phyloP scores from a whole-genome alignment of 2,113 vertebrate genomes.

The Desmodus rotundus region DNA sequence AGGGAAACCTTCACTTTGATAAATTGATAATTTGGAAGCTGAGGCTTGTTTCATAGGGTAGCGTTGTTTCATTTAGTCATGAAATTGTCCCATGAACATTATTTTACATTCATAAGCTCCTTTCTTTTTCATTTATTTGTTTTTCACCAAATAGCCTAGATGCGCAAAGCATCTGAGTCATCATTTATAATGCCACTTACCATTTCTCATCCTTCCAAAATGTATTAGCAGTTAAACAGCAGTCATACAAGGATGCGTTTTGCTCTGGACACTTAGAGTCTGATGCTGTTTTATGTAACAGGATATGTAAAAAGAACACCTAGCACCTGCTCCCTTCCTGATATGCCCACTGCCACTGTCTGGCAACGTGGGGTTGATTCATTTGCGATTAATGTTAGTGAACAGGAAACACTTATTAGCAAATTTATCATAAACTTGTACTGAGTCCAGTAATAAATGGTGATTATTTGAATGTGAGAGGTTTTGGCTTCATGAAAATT shows the following conservation, averaged over 20 bases:
- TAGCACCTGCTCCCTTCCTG: not conserved
- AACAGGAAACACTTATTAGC: not conserved
- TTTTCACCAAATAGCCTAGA: not conserved
- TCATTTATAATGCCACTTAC: not conserved
- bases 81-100: not conserved
- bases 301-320: no score
- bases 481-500: not conserved
- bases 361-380: no score
- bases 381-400: not conserved
- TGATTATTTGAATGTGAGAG: not conserved
- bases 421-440: not conserved
- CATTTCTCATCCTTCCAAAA: not conserved
- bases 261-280: not conserved
- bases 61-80: not conserved
- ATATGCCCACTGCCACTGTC: accelerated
- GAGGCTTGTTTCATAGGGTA: not conserved
- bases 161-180: not conserved
- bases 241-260: not conserved
- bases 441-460: not conserved
- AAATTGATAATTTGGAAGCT: not conserved
- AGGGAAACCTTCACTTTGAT: not conserved
- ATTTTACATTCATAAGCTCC: not conserved
- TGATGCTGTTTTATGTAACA: not conserved
- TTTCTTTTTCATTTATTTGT: not conserved
- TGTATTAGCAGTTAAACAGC: not conserved